Conservation (phyloP, 2,888 invertebrate species). For the Ferdinandea cuprea region DNA sequence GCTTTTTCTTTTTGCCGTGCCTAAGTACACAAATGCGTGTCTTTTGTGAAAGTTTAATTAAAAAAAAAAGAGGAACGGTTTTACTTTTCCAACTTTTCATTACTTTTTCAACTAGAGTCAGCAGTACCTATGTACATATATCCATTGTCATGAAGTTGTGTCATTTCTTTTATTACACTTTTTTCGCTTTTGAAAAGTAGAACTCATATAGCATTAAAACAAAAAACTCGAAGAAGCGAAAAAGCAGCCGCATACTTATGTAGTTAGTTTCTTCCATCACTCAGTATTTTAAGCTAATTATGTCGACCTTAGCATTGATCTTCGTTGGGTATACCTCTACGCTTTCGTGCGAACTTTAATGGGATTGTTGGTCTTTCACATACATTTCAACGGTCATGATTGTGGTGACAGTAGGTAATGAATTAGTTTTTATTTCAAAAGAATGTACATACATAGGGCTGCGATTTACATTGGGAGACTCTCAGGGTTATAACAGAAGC, state of each 20-base stretch:
- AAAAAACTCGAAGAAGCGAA: background rate
- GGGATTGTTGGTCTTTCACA: constrained; percentile 11
- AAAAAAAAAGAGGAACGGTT: background rate
- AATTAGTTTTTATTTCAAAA: background rate
- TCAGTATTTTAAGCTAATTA: constrained; percentile 58
- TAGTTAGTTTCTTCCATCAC: background rate
- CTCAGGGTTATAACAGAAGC: too few species aligned
- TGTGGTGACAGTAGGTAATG: background rate
- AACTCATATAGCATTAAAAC: too few species aligned
- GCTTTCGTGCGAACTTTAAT: constrained; percentile 6
- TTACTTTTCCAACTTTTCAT: background rate
- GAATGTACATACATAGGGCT: background rate
- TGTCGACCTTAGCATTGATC: constrained; percentile 63
- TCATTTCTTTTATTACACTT: constrained; percentile 7
- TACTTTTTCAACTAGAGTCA: constrained; percentile 13
- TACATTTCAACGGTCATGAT: background rate
- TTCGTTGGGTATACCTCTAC: constrained; percentile 39
- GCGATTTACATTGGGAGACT: too few species aligned
- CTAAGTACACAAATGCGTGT: constrained; percentile 51
- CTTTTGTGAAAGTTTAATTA: constrained; percentile 51
- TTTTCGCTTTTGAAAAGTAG: background rate
- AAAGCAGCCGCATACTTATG: background rate
- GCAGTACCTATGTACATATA: too few species aligned
- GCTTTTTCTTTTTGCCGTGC: constrained; percentile 28
- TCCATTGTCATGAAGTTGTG: constrained; percentile 25